A percentile compares a stretch with the other conserved stretches of the same genome.
These are phyloP conservation scores for Alexandromys fortis DNA, from an alignment of 2,113 vertebrate genomes.

Conservation along the genomic window DNA sequence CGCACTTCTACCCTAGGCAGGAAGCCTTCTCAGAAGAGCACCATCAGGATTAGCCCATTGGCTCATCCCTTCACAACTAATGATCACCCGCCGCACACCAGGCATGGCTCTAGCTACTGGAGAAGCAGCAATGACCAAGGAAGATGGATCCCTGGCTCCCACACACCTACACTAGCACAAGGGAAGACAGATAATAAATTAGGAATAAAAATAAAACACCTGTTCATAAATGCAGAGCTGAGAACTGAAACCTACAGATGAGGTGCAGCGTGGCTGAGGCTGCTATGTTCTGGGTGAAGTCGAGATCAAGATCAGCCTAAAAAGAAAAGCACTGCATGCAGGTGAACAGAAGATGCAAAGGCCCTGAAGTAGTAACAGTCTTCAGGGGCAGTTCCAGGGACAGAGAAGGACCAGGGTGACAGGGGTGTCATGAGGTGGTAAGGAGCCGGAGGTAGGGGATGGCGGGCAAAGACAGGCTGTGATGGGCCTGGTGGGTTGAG, in stretches of 20 bases:
- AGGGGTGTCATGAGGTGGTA: accelerated
- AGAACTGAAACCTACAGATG: background rate
- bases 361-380: background rate
- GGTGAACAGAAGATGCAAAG: background rate
- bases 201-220: constrained; percentile 56
- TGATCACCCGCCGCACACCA: constrained; percentile 49
- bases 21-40: constrained; percentile 62
- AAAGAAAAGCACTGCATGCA: background rate
- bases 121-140: constrained; percentile 47
- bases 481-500: background rate
- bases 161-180: background rate
- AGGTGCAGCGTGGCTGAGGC: background rate
- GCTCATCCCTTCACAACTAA: constrained; percentile 67
- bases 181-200: constrained; percentile 33
- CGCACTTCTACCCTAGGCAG: constrained; percentile 72
- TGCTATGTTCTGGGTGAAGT: background rate
- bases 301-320: background rate
- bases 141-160: constrained; percentile 23
- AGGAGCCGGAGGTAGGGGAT: background rate
- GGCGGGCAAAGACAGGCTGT: no score
- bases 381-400: background rate
- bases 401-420: background rate
- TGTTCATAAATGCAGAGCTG: background rate
- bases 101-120: background rate
- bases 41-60: constrained; percentile 59